Evolutionary conservation across 2,797 vertebrate genomes (phyloP), one percentile per base, ranked within the genome.

Genomic region (Gallinago nigripennis): DNA sequence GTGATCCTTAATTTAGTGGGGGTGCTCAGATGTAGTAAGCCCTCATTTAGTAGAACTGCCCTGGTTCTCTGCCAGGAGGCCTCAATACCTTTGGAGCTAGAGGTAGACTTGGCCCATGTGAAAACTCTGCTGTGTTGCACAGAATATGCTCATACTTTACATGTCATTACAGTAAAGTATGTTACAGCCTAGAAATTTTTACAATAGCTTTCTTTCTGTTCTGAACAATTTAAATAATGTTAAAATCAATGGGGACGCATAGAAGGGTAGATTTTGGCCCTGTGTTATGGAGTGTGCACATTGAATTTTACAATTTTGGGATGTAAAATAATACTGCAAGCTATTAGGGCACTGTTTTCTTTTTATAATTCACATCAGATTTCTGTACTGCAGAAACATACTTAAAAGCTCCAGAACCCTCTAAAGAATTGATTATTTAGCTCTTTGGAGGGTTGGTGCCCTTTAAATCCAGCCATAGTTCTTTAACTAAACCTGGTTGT

Each of bases 401-500:
- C 37, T 82, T 92, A 46, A 88, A 93, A 91, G 31, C 18, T 85
- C 33, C 81, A 85, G 66, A 91, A 90, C 3, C 10, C 83, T 80
- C 80, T 76, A 64, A 90, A 91, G 61, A 71, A 77, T 33, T 88
- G 65, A 71, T 95, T 83, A 82, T 76, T 92, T 78, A 51, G 28
- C 30, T 60, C 73, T 86, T 94, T 71, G 12, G 33, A 66, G 46
- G 14, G 18, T 80, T 61, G 72, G 33, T 82, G 60, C 60, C 43
- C 27, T 69, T 78, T 89, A 85, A 94, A 94, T 88, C 39, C 60
- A 84, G 66, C 46, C 39, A 6, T n/a, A 79, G 93, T 95, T 91
- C 51, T 89, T 69, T 30, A 82, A 68, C 54, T 87, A 70, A 88
- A 84, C 43, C 35, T 91, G 68, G 16, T 45, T 85, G 39, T 57